These are phyloP conservation scores for Onychostoma macrolepis DNA, from an alignment of 2,113 vertebrate genomes.

Conservation along the genomic window DNA sequence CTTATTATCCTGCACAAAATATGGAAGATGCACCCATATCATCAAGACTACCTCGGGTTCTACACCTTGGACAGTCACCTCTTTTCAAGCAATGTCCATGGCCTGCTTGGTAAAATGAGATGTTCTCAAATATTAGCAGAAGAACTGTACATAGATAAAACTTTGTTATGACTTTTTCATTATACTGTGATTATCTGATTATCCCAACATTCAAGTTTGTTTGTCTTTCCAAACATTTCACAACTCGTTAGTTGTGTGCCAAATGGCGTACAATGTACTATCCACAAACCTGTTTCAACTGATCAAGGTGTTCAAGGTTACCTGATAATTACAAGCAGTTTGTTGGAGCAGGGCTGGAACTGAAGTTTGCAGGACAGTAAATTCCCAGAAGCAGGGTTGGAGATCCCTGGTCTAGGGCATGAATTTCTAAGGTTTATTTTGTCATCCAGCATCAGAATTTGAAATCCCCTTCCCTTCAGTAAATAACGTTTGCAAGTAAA, in stretches of 20 bases:
- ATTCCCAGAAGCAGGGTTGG: not conserved
- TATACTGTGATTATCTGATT: not conserved
- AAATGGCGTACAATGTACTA: not conserved
- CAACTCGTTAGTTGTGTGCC: not conserved
- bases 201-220: not conserved
- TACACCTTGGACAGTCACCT: slow-evolving; percentile 86
- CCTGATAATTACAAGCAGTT: too few relatives aligned
- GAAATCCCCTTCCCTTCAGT: too few relatives aligned
- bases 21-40: slow-evolving; percentile 85
- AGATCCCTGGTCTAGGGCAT: not conserved
- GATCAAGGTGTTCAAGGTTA: not conserved
- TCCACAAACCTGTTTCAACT: not conserved
- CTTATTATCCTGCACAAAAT: slow-evolving; percentile 88
- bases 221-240: not conserved
- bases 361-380: not conserved
- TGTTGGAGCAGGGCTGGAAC: not conserved
- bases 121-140: not conserved
- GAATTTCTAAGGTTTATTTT: not conserved
- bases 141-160: not conserved
- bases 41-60: slow-evolving; percentile 89
- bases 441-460: not conserved
- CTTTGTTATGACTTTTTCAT: not conserved
- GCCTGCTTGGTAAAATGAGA: slow-evolving; percentile 84
- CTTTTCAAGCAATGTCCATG: slow-evolving; percentile 85
- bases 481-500: too few relatives aligned